Conservation (phyloP, 2,888 invertebrate species). For the Sesamia inferens region DNA sequence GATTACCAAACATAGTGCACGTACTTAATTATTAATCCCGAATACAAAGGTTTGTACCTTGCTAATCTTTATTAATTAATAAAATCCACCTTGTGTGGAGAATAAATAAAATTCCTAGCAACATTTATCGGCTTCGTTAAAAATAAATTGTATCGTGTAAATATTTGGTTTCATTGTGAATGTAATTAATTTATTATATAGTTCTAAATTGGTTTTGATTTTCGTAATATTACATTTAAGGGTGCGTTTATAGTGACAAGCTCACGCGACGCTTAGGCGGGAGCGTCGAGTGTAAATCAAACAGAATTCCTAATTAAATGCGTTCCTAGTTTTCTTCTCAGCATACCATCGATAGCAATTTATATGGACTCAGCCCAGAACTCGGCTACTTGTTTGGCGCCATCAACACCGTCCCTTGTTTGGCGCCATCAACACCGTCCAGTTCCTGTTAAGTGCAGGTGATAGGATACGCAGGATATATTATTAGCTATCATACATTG, state of each 20-base stretch:
- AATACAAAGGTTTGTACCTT: background rate
- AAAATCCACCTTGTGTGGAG: background rate
- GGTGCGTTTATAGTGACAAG: background rate
- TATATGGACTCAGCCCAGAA: background rate
- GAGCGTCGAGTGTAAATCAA: background rate
- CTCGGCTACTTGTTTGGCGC: background rate
- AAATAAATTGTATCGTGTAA: conserved; percentile 17
- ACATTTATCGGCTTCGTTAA: background rate
- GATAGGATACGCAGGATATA: background rate
- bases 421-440: background rate
- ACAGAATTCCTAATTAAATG: background rate
- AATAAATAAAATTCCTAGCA: background rate
- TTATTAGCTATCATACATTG: background rate
- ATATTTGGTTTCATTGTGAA: conserved; percentile 27
- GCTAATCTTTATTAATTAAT: background rate
- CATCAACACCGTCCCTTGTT: background rate
- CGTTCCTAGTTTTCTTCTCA: background rate
- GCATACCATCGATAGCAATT: background rate
- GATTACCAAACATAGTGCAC: background rate
- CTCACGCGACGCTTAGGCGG: background rate
- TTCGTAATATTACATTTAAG: conserved; percentile 22
- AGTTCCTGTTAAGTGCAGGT: background rate
- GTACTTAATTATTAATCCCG: background rate
- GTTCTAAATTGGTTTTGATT: conserved; percentile 32
- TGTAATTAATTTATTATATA: conserved; percentile 24